Conservation (phyloP, 2,888 invertebrate species). For the Eretmocerus hayati region DNA sequence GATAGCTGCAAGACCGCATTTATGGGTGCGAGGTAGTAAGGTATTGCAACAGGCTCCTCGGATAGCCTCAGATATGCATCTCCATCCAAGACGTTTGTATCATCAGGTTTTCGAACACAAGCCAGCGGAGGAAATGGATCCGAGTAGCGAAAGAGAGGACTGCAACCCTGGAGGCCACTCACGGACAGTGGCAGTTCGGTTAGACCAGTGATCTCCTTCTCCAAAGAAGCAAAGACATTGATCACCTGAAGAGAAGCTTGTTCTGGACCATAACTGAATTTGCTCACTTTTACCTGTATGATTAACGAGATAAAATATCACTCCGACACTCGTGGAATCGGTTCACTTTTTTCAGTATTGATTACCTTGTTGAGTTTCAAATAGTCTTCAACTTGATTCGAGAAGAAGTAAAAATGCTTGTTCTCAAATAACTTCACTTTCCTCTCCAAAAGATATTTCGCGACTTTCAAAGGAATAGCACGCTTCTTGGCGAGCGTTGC, state of each 20-base stretch:
- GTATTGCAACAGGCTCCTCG: slow-evolving; percentile 31
- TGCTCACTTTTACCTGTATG: slow-evolving; percentile 38
- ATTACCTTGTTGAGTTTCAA: slow-evolving; percentile 47
- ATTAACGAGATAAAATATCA: too few relatives aligned
- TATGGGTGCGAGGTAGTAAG: slow-evolving; percentile 46
- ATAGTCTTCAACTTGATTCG: slow-evolving; percentile 61
- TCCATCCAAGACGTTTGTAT: slow-evolving; percentile 27
- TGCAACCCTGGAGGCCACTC: slow-evolving; percentile 70
- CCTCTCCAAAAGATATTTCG: slow-evolving; percentile 56
- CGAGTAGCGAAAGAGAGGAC: slow-evolving; percentile 68
- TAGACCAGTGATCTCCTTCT: slow-evolving; percentile 61
- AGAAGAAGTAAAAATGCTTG: slow-evolving; percentile 51
- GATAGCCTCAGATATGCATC: slow-evolving; percentile 39
- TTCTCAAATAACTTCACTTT: slow-evolving; percentile 48
- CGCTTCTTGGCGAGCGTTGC: slow-evolving; percentile 58
- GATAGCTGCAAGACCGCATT: slow-evolving; percentile 61
- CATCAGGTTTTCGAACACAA: slow-evolving; percentile 22
- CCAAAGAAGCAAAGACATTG: slow-evolving; percentile 62
- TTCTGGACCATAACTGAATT: slow-evolving; percentile 58
- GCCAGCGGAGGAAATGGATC: slow-evolving; percentile 57
- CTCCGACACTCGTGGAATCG: too few relatives aligned
- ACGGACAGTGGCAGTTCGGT: slow-evolving; percentile 73
- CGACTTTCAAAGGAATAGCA: slow-evolving; percentile 61
- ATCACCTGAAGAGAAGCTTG: slow-evolving; percentile 58
- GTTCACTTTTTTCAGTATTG: too few relatives aligned